These are phyloP conservation scores for Uloborus plumipes DNA, from an alignment of 2,888 invertebrate species.

Conservation along the genomic window DNA sequence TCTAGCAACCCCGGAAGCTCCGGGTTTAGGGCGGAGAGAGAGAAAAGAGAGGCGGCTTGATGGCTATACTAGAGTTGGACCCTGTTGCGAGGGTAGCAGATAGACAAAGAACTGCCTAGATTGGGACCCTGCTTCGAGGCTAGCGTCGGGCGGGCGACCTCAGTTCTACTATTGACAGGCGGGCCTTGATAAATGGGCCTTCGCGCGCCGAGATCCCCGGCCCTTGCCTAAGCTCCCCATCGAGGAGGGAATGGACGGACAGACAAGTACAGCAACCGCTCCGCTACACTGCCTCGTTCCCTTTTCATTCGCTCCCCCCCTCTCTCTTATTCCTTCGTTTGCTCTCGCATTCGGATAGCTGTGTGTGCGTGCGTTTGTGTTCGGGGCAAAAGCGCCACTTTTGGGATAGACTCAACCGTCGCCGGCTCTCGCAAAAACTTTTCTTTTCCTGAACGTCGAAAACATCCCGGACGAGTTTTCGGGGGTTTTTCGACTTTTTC, in stretches of 20 bases:
- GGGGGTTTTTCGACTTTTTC: conserved; percentile 58
- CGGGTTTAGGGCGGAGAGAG: conserved; percentile 39
- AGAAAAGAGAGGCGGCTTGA: conserved; percentile 46
- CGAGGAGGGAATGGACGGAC: conserved; percentile 35
- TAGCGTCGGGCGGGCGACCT: conserved; percentile 52
- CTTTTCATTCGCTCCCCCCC: conserved; percentile 27
- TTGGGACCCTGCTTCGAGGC: conserved; percentile 60
- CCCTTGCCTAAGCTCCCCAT: conserved; percentile 37
- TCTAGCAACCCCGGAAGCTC: conserved; percentile 26
- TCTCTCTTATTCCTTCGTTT: conserved; percentile 41
- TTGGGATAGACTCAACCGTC: conserved; percentile 40
- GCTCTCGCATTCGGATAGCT: conserved; percentile 23
- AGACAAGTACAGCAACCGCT: conserved; percentile 47
- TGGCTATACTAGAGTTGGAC: conserved; percentile 58
- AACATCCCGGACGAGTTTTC: conserved; percentile 63
- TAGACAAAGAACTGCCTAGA: conserved; percentile 59
- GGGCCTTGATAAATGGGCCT: conserved; percentile 62
- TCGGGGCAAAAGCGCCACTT: conserved; percentile 48
- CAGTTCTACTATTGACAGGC: conserved; percentile 58
- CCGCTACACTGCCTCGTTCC: conserved; percentile 53
- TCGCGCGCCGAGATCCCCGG: conserved; percentile 19
- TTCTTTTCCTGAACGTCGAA: conserved; percentile 55
- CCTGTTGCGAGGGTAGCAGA: conserved; percentile 54
- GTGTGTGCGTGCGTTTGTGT: conserved; percentile 29
- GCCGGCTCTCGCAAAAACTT: conserved; percentile 44